These are phyloP conservation scores for Urophycis tenuis DNA, from an alignment of 2,797 vertebrate genomes.

Conservation along the genomic window DNA sequence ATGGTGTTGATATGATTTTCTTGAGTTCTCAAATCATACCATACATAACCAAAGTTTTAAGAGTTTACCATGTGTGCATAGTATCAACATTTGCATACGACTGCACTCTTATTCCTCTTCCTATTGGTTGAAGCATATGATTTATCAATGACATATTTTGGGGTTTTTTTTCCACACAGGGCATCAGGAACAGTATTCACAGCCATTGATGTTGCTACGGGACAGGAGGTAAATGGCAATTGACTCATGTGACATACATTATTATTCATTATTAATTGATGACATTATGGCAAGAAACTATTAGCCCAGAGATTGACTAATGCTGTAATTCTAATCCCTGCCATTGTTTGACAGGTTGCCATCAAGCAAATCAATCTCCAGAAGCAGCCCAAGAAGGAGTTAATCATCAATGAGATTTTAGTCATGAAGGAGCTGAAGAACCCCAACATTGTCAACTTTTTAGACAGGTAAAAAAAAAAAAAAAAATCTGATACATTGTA, in stretches of 20 bases:
- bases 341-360: conserved; percentile 75
- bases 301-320: conserved; percentile 8
- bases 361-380: conserved; percentile 99
- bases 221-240: conserved; percentile 82
- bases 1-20: neutral
- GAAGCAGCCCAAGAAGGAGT: conserved; percentile 97
- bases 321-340: neutral
- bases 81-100: neutral
- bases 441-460: conserved; percentile 97
- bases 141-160: conserved; percentile 3
- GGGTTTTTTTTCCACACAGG: conserved; percentile 61
- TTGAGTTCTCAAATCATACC: neutral
- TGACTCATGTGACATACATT: neutral
- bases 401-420: conserved; percentile 98
- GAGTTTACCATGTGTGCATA: neutral
- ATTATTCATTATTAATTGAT: neutral
- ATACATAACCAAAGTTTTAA: neutral
- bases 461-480: conserved; percentile 81
- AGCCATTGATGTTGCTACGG: conserved; percentile 92
- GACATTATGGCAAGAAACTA: neutral
- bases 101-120: neutral
- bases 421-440: conserved; percentile 99
- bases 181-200: conserved; percentile 98
- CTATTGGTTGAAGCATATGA: conserved; percentile 6
- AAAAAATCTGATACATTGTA: too few species aligned